Percentiles rank a stretch among this genome's conserved stretches.
Evolutionary conservation across 2,888 invertebrate genomes (phyloP).

Genomic region (Cryptocheilus praepositus): DNA sequence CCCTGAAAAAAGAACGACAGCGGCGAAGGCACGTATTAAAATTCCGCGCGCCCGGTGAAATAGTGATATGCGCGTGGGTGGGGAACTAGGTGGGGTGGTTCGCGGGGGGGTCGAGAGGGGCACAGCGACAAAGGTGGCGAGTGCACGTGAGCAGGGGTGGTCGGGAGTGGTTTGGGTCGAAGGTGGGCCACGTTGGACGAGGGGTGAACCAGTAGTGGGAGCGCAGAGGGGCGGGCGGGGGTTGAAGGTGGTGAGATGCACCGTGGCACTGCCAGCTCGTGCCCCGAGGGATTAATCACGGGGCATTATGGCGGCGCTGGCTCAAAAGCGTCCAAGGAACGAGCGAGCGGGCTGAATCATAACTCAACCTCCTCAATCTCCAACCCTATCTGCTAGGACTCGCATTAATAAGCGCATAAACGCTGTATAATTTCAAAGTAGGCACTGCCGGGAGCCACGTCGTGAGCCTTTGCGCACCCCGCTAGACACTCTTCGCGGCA

Average conservation of each 20-base stretch:
- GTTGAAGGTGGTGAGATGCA: slow-evolving; percentile 56
- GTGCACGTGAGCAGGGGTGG: slow-evolving; percentile 10
- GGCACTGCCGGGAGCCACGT: slow-evolving; percentile 37
- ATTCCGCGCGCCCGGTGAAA: slow-evolving; percentile 64
- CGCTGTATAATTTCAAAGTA: slow-evolving; percentile 59
- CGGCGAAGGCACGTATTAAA: slow-evolving; percentile 63
- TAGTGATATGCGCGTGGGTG: slow-evolving; percentile 62
- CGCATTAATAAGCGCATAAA: slow-evolving; percentile 68
- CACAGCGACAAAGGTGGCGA: slow-evolving; percentile 1
- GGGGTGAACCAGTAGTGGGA: slow-evolving; percentile 8
- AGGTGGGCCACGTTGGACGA: slow-evolving; percentile 13
- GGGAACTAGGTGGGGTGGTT: slow-evolving; percentile 27
- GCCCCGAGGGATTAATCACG: slow-evolving; percentile 71
- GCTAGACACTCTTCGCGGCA: background rate
- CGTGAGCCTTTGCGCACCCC: slow-evolving; percentile 16
- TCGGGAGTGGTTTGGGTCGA: slow-evolving; percentile 15
- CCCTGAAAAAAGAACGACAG: background rate
- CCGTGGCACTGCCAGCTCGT: slow-evolving; percentile 52
- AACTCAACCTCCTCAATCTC: slow-evolving; percentile 62
- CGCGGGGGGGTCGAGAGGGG: slow-evolving; percentile 1
- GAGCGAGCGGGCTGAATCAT: slow-evolving; percentile 55
- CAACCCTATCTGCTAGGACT: slow-evolving; percentile 60
- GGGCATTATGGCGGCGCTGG: slow-evolving; percentile 67
- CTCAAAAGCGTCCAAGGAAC: slow-evolving; percentile 66
- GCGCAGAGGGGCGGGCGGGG: slow-evolving; percentile 21